These are phyloP conservation scores for Sebastes aleutianus DNA, from an alignment of 2,797 vertebrate genomes.

Conservation along the genomic window DNA sequence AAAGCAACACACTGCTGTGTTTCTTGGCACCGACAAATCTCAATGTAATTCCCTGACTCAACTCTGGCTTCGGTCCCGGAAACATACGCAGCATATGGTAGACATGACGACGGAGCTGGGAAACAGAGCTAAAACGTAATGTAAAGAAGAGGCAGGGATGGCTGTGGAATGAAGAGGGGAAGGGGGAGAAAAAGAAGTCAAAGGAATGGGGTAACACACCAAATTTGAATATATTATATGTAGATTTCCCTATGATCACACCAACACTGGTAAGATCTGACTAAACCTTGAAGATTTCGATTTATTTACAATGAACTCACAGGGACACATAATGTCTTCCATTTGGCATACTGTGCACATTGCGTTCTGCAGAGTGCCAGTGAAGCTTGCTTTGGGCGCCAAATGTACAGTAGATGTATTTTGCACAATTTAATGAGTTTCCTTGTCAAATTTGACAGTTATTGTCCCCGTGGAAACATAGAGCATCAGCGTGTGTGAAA, in stretches of 20 bases:
- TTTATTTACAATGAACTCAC: not conserved
- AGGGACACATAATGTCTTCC: not conserved
- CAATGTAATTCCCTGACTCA: conserved; percentile 64
- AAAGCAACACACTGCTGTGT: conserved; percentile 49
- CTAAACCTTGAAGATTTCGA: not conserved
- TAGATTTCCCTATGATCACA: not conserved
- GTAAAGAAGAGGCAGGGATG: not conserved
- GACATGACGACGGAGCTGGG: conserved; percentile 44
- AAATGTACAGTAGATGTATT: conserved; percentile 8
- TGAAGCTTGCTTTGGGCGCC: not conserved
- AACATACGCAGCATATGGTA: conserved; percentile 62
- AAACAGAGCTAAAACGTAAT: not conserved
- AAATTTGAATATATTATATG: not conserved
- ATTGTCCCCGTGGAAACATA: conserved; percentile 29
- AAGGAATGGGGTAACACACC: not conserved
- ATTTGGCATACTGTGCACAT: not conserved
- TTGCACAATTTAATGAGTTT: not conserved
- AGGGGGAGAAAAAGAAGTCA: not conserved
- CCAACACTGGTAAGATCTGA: not conserved
- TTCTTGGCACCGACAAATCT: conserved; percentile 59
- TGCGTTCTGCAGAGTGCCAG: not conserved
- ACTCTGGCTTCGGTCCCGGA: conserved; percentile 62
- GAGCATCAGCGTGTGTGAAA: conserved; percentile 9
- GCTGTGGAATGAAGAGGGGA: not conserved
- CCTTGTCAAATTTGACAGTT: conserved; percentile 24